Percentiles rank a stretch among this genome's conserved stretches.
Evolutionary conservation across 1,140 invertebrate species (phyloP).

Genomic region (Leptoteleia sp.): DNA sequence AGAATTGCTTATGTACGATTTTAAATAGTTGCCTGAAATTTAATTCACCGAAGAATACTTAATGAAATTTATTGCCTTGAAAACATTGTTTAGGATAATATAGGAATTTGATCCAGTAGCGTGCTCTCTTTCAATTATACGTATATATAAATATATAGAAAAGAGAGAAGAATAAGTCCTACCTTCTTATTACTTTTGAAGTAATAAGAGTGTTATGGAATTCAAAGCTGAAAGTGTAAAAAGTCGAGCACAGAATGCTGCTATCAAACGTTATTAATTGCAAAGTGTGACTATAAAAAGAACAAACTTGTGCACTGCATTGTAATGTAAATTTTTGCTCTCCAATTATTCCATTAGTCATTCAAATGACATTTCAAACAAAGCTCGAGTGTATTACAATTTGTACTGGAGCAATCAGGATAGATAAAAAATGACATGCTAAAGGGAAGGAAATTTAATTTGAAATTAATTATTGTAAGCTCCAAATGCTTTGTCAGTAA

Average conservation of each 20-base stretch:
- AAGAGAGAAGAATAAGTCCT: too few relatives aligned
- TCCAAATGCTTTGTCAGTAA: too few relatives aligned
- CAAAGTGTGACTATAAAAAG: constrained; percentile 35
- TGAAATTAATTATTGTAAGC: too few relatives aligned
- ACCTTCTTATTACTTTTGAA: too few relatives aligned
- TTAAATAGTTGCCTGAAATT: constrained; percentile 22
- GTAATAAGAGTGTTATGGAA: too few relatives aligned
- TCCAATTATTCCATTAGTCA: constrained; percentile 44
- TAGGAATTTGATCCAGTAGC: too few relatives aligned
- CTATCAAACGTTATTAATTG: constrained; percentile 29
- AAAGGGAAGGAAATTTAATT: too few relatives aligned
- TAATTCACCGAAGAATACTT: constrained; percentile 38
- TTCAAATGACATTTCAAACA: constrained; percentile 35
- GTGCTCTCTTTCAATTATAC: too few relatives aligned
- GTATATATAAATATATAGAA: too few relatives aligned
- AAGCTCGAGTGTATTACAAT: constrained; percentile 12
- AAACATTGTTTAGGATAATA: too few relatives aligned
- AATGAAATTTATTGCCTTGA: constrained; percentile 35
- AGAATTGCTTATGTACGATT: constrained; percentile 14
- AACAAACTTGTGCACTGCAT: constrained; percentile 31
- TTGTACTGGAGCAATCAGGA: background rate
- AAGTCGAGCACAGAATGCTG: constrained; percentile 22
- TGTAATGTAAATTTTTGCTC: constrained; percentile 46
- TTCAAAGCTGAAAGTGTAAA: constrained; percentile 34
- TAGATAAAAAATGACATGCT: background rate